These are phyloP conservation scores for Opisthograptis luteolata DNA, from an alignment of 2,888 invertebrate genomes.

Conservation along the genomic window DNA sequence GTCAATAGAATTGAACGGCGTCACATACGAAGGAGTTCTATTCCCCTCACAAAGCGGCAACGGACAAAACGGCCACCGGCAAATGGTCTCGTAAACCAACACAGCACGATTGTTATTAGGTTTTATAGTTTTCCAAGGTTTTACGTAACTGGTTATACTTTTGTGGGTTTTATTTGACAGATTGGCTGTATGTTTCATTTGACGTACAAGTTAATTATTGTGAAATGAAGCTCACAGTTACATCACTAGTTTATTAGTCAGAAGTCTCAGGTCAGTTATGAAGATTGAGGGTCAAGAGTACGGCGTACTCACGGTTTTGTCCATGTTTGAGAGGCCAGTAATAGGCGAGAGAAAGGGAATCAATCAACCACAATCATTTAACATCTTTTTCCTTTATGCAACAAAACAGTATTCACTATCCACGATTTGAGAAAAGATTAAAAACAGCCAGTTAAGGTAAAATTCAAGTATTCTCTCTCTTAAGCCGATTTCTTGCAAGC, in stretches of 20 bases:
- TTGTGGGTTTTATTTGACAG: slow-evolving; percentile 5
- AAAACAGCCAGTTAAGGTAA: slow-evolving; percentile 4
- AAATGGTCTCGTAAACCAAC: slow-evolving; percentile 72
- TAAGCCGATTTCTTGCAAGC: slow-evolving; percentile 30
- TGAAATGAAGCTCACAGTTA: not conserved
- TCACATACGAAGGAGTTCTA: slow-evolving; percentile 97
- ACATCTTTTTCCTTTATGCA: slow-evolving; percentile 5
- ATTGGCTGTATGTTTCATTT: not conserved
- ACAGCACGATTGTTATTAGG: slow-evolving; percentile 28
- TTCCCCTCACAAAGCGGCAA: slow-evolving; percentile 83
- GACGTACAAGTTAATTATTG: not conserved
- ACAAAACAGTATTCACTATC: not conserved
- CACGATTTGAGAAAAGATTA: not conserved
- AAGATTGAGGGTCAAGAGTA: slow-evolving; percentile 27
- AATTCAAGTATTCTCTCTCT: slow-evolving; percentile 4
- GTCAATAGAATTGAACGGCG: slow-evolving; percentile 98
- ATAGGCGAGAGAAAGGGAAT: slow-evolving; percentile 14
- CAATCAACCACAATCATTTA: slow-evolving; percentile 6
- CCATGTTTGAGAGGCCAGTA: slow-evolving; percentile 39
- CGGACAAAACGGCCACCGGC: slow-evolving; percentile 73
- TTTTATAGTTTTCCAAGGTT: slow-evolving; percentile 25
- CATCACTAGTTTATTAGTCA: not conserved
- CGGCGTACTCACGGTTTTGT: slow-evolving; percentile 43
- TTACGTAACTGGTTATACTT: slow-evolving; percentile 1
- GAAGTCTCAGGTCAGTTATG: slow-evolving; percentile 24